A percentile compares a stretch with the other conserved stretches of the same genome.
phyloP scores from a whole-genome alignment of 2,113 vertebrate species.

The Hylia prasina region DNA sequence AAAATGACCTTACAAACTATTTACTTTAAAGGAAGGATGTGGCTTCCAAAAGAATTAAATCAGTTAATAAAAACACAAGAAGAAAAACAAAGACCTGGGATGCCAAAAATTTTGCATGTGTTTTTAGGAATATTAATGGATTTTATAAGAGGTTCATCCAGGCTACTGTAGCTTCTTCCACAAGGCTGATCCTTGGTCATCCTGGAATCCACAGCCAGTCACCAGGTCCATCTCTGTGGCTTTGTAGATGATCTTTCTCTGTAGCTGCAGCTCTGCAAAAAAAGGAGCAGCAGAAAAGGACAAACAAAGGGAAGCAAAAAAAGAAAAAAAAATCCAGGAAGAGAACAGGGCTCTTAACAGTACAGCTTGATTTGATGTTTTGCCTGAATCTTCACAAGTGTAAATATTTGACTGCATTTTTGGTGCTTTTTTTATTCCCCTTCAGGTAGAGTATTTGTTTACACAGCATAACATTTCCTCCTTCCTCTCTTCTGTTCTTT shows the following conservation, averaged over 20 bases:
- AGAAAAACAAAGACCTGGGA: background rate
- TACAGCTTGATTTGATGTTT: conserved; percentile 53
- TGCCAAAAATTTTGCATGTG: background rate
- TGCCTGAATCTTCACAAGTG: conserved; percentile 53
- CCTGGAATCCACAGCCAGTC: background rate
- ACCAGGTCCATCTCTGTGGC: background rate
- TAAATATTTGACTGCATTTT: conserved; percentile 59
- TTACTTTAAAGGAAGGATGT: background rate
- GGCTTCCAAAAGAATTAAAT: background rate
- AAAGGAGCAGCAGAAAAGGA: background rate
- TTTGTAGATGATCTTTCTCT: background rate
- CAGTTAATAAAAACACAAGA: background rate
- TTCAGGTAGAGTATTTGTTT: conserved; percentile 62
- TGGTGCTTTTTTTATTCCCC: conserved; percentile 32
- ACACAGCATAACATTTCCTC: conserved; percentile 15
- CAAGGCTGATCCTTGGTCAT: background rate
- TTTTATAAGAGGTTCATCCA: background rate
- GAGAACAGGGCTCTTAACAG: conserved; percentile 1
- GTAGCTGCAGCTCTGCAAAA: background rate
- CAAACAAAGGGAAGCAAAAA: background rate
- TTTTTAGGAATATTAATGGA: background rate
- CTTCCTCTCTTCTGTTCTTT: conserved; percentile 24
- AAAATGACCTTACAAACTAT: background rate
- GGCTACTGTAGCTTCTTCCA: background rate
- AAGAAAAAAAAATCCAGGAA: background rate